Base-by-base conservation (phyloP, 2,113 vertebrate genomes). In the Erinaceus europaeus region DNA sequence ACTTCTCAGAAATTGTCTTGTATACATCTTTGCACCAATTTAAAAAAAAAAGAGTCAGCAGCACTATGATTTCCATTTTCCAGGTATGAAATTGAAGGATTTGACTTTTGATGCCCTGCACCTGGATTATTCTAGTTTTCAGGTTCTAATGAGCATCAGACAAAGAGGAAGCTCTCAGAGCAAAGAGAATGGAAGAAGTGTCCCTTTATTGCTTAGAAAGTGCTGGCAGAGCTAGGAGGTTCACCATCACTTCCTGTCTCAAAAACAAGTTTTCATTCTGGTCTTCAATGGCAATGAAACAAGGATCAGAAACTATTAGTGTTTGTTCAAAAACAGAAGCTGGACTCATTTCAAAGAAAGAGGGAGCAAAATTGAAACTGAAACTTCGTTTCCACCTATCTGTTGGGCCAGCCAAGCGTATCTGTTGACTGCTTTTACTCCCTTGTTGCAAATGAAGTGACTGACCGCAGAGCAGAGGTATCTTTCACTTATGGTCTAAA, bases 271-370 rank as follows among this genome's bases (percentile, higher is more conserved):
- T 92, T 73, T 90, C 50, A 44, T 50, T 94, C 90, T 93, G 72
- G 68, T 90, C 84, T 86, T 94, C 84, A 83, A 17, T 83, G 69
- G 46, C 69, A 68, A 61, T 93, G 81, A 94, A 94, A 88, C 68
- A 36, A 23, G 68, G 78, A 94, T 90, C 64, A 94, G 93, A 93
- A 95, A 95, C 86, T 88, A n/a, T 87, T 48, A 52, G 62, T 89
- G 80, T 91, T 95, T 94, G 89, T 86, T 95, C 86, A 95, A 95
- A 94, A 94, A 93, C 90, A 92, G 94, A 94, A 95, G 89, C 84
- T 92, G 73, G 64, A 93, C 90, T 94, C 92, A 86, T 94, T 95
- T 95, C 91, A 94, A 89, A 94, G 94, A 94, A 92, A 88, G 89
- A 87, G 40, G 91, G 73, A 86, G 80, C 84, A 89, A 88, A 88